Evolutionary conservation across 2,113 vertebrate genomes (phyloP), one percentile per base, ranked within the genome.

Genomic region (Tetraodon nigroviridis): DNA sequence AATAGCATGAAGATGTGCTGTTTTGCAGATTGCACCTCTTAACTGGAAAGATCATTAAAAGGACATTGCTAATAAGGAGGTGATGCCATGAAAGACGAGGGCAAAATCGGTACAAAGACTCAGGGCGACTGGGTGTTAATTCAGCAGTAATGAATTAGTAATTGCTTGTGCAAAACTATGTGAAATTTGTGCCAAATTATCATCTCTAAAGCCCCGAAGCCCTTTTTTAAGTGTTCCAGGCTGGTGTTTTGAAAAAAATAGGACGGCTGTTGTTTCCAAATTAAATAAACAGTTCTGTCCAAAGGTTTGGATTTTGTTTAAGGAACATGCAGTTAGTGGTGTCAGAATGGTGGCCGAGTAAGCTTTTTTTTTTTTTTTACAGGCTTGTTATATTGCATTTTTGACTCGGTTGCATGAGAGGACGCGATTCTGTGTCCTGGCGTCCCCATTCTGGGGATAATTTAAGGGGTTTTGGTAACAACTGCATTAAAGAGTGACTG

Each of bases 321-420:
- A 72, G 71, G 65, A 89, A 73, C 84, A 37, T 89, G 67, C 80
- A 86, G 65, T 89, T 89, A 89, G 87, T 86, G 89, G 88, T 84
- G 78, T 70, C 52, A 87, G 61, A 56, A 71, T 21, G 58, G 78
- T 69, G 76, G 79, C 86, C 83, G 87, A 84, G 64, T 66, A 67
- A 86, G 76, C 85, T 76, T 75, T 82, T 82, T 84, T 75, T 82
- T 77, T 87, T 86, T 82, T 82, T 37, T 37, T 37, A 37, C 63
- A 75, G 77, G 60, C 61, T 84, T 62, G 69, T 59, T 71, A 78
- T 55, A 52, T 27, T 12, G 69, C 32, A 57, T 77, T 82, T 84
- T 66, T 81, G 74, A 80, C 67, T 75, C 64, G 71, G 59, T 60
- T 61, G 68, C 70, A 80, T 55, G 64, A 77, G 78, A 69, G 58